Percentiles rank a stretch among this genome's conserved stretches.
Evolutionary conservation across 2,113 vertebrate species (phyloP).

Genomic region (Philantomba maxwellii): DNA sequence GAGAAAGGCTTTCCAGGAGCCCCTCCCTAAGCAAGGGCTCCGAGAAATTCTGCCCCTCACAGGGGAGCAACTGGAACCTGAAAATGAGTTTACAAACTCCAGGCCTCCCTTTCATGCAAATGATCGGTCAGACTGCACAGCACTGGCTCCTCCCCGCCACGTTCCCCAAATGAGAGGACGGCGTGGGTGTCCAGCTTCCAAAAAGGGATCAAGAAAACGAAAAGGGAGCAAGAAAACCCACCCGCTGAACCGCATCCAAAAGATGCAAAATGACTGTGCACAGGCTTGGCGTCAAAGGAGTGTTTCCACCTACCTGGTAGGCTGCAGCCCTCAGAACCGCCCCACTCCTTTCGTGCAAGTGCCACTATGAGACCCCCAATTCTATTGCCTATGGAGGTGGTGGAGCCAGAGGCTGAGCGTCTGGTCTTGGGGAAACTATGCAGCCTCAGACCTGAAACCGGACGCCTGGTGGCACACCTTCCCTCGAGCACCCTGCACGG

Average conservation of each 20-base stretch:
- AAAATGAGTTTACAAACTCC: neutral
- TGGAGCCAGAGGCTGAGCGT: conserved; percentile 28
- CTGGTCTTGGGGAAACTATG: neutral
- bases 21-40: neutral
- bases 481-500: neutral
- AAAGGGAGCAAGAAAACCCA: neutral
- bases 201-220: neutral
- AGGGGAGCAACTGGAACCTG: neutral
- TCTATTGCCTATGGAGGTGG: neutral
- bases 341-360: neutral
- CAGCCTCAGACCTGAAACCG: conserved; percentile 14
- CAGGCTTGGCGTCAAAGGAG: neutral
- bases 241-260: neutral
- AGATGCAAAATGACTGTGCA: neutral
- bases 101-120: neutral
- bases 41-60: neutral
- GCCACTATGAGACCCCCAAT: neutral
- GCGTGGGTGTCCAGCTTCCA: fast-evolving
- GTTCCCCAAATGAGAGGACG: neutral
- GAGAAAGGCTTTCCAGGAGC: neutral
- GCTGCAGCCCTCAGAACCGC: neutral
- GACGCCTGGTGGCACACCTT: neutral
- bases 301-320: neutral
- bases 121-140: neutral
- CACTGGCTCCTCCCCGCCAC: neutral